phyloP scores from a whole-genome alignment of 2,888 invertebrate species.

The Sympetrum striolatum region DNA sequence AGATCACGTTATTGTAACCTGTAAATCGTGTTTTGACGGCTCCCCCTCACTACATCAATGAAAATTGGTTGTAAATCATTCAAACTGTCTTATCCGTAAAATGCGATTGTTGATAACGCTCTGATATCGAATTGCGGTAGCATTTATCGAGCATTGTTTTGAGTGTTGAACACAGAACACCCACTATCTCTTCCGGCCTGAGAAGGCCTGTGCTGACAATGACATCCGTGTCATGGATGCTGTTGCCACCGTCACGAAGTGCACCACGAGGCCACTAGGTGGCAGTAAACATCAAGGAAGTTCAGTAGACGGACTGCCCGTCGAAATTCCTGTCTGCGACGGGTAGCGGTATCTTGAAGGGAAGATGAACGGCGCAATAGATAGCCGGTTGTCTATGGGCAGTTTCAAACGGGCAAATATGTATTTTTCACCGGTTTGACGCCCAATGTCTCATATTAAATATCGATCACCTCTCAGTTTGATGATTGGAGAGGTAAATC shows the following conservation, averaged over 20 bases:
- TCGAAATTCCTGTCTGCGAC: no score
- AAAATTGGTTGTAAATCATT: neutral
- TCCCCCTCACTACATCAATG: neutral
- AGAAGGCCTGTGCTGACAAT: slow-evolving; percentile 16
- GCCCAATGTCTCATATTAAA: no score
- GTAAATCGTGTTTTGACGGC: neutral
- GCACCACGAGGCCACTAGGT: neutral
- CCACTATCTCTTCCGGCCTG: slow-evolving; percentile 8
- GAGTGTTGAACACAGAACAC: neutral
- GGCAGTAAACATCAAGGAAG: slow-evolving; percentile 11
- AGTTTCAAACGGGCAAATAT: no score
- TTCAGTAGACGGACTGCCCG: neutral
- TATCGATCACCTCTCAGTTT: no score
- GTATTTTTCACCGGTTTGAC: no score
- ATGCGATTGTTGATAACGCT: neutral
- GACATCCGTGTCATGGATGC: neutral
- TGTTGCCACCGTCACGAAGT: neutral
- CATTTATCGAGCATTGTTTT: slow-evolving; percentile 25
- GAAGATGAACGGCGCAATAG: no score
- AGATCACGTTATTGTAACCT: neutral
- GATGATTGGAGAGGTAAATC: no score
- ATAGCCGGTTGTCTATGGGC: no score
- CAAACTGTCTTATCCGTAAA: neutral
- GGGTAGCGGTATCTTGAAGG: no score
- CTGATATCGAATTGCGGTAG: neutral